Evolutionary conservation across 53 echinoderm and acorn worm genomes (phyloP).

Genomic region (Henricia sp.): DNA sequence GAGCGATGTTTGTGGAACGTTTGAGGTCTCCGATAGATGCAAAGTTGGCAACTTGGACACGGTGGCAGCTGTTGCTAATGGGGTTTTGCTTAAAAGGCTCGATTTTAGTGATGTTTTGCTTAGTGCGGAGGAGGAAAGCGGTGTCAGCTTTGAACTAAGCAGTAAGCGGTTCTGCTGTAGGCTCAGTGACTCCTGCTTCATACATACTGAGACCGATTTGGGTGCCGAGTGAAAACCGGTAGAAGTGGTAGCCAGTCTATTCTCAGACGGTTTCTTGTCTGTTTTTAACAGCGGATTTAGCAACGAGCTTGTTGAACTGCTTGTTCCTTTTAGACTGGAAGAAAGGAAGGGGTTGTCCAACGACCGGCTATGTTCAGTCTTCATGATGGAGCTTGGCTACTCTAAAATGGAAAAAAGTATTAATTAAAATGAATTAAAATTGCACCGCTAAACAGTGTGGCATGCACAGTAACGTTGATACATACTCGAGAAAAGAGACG

Average conservation of each 20-base stretch:
- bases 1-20: not conserved
- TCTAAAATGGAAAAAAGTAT: too few relatives aligned
- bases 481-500: too few relatives aligned
- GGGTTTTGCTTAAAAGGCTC: not conserved
- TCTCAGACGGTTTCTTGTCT: not conserved
- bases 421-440: too few relatives aligned
- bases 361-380: conserved; percentile 5
- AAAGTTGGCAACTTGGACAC: conserved; percentile 3
- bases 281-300: conserved; percentile 31
- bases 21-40: not conserved
- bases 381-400: too few relatives aligned
- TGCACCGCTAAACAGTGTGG: too few relatives aligned
- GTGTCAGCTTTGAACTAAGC: conserved; percentile 42
- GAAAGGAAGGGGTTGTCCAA: conserved; percentile 43
- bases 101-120: not conserved
- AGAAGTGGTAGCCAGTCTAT: not conserved
- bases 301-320: not conserved
- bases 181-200: conserved; percentile 41
- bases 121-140: conserved; percentile 13
- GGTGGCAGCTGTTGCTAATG: not conserved
- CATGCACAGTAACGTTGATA: too few relatives aligned
- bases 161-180: conserved; percentile 10
- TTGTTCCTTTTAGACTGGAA: not conserved
- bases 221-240: not conserved
- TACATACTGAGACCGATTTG: not conserved